A percentile compares a stretch with the other conserved stretches of the same genome.
These are phyloP conservation scores for Stegastes partitus DNA, from an alignment of 2,113 vertebrate species.

Conservation along the genomic window DNA sequence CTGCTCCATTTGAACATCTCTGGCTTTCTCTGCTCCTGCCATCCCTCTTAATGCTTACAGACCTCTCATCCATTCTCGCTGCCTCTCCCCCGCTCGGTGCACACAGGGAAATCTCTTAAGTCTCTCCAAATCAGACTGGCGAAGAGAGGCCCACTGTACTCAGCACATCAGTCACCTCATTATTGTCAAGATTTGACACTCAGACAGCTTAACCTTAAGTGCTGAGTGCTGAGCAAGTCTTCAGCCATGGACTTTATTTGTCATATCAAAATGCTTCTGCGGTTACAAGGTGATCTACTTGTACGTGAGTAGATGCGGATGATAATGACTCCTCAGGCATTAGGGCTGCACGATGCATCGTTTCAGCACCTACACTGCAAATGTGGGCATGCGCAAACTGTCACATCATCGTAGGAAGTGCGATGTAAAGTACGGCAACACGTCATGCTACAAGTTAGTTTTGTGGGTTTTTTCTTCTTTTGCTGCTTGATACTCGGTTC, in stretches of 20 bases:
- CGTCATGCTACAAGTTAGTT: no score
- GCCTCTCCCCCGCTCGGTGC: conserved; percentile 11
- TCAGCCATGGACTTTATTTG: conserved; percentile 20
- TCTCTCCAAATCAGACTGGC: conserved; percentile 42
- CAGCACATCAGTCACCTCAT: conserved; percentile 71
- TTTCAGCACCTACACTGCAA: no score
- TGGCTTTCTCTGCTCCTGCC: conserved; percentile 47
- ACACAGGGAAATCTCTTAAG: conserved; percentile 46
- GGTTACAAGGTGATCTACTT: background rate
- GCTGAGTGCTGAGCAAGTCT: conserved; percentile 48
- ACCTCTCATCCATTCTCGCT: conserved; percentile 44
- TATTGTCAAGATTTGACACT: conserved; percentile 55
- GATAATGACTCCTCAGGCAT: conserved; percentile 7
- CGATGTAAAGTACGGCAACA: no score
- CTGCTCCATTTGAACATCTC: conserved; percentile 69
- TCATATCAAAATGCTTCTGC: conserved; percentile 28
- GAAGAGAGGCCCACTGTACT: conserved; percentile 55
- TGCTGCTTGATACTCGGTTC: no score
- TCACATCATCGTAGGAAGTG: no score
- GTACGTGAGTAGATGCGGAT: background rate
- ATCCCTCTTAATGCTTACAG: conserved; percentile 60
- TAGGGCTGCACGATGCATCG: no score
- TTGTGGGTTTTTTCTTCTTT: no score
- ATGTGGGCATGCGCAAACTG: no score
- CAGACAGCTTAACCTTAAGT: conserved; percentile 55